Evolutionary conservation across 2,888 invertebrate genomes (phyloP).

Genomic region (Lithophane socia): DNA sequence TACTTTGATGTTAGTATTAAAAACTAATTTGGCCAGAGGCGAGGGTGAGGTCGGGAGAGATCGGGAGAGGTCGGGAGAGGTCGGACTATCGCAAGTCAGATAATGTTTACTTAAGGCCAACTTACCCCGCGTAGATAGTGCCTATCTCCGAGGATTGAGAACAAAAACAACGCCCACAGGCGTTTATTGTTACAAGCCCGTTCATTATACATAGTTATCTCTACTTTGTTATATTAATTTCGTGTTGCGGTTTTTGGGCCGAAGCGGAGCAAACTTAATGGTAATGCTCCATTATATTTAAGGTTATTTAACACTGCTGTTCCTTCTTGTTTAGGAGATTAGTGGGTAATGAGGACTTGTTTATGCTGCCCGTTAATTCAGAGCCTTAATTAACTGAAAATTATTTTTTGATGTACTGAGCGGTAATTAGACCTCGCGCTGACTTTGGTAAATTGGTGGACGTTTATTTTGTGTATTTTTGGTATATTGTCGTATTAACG

Average conservation of each 20-base stretch:
- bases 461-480: constrained; percentile 23
- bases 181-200: constrained; percentile 83
- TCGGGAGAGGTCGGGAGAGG: constrained; percentile 50
- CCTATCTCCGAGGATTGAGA: constrained; percentile 72
- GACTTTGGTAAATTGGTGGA: constrained; percentile 26
- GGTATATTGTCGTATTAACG: background rate
- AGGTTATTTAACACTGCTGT: constrained; percentile 63
- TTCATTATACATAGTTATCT: constrained; percentile 77
- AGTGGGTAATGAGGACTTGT: constrained; percentile 58
- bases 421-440: constrained; percentile 28
- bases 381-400: constrained; percentile 47
- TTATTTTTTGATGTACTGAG: constrained; percentile 50
- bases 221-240: constrained; percentile 78
- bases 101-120: constrained; percentile 78
- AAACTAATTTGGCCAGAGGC: constrained; percentile 78
- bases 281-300: constrained; percentile 68
- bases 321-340: constrained; percentile 64
- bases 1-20: constrained; percentile 76
- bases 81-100: constrained; percentile 72
- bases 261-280: constrained; percentile 70
- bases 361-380: constrained; percentile 51
- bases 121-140: constrained; percentile 70
- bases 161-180: constrained; percentile 82
- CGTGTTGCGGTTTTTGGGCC: constrained; percentile 75
- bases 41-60: constrained; percentile 66